Percentiles rank a stretch among this genome's conserved stretches.
Conservation (phyloP, 2,797 vertebrate genomes). For the Macropus fuliginosus region DNA sequence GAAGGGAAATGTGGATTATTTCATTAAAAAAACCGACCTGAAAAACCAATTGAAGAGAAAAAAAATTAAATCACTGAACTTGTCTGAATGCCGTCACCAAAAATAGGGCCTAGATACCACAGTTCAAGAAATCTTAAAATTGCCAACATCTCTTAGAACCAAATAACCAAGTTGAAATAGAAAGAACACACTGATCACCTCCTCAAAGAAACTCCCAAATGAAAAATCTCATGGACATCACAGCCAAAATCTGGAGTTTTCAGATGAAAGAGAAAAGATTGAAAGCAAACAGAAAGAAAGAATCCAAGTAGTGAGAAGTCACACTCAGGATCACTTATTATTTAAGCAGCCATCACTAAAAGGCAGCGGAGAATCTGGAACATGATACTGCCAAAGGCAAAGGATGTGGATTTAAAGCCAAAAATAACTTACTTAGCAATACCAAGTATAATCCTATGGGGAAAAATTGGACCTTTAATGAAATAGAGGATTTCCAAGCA, state of each 20-base stretch:
- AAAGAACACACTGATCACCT: not conserved
- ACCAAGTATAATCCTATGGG: not conserved
- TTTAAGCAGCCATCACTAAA: not conserved
- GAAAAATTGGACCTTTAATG: not conserved
- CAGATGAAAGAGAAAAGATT: not conserved
- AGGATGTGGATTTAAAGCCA: not conserved
- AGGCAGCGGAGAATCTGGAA: not conserved
- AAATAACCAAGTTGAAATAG: not conserved
- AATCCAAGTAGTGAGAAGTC: not conserved
- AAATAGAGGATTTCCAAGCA: not conserved
- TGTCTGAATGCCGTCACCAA: not conserved
- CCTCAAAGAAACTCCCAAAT: not conserved
- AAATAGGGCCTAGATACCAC: not conserved
- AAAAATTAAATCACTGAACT: not conserved
- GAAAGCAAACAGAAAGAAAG: not conserved
- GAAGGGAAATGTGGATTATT: not conserved
- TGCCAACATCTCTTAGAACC: not conserved
- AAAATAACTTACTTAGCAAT: not conserved
- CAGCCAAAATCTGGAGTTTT: not conserved
- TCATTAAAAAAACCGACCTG: not conserved
- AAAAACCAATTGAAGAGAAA: not conserved
- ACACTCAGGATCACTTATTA: too few relatives aligned
- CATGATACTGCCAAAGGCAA: not conserved
- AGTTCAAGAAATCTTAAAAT: not conserved
- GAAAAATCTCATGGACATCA: not conserved